Evolutionary conservation across 2,888 invertebrate genomes (phyloP).

Genomic region (Eristalis intricaria): DNA sequence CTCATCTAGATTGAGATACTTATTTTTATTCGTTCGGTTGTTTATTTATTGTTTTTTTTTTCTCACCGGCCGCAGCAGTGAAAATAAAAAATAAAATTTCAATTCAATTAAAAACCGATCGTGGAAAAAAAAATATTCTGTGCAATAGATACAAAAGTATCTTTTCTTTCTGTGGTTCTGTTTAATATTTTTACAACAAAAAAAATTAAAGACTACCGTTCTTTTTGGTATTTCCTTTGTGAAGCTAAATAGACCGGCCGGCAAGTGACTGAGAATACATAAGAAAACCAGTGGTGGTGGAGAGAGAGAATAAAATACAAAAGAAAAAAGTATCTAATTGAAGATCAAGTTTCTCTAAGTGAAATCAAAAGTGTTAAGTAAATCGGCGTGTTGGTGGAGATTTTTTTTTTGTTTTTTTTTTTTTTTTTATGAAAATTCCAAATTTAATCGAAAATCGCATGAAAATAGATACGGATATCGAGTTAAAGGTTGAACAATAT

Average conservation of each 20-base stretch:
- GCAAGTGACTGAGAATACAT: constrained; percentile 39
- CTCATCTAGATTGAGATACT: not conserved
- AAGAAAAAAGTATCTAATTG: constrained; percentile 29
- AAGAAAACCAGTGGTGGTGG: not conserved
- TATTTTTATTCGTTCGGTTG: not conserved
- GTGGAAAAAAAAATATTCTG: not conserved
- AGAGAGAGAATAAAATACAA: not conserved
- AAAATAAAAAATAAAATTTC: not conserved
- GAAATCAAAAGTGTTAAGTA: constrained; percentile 56
- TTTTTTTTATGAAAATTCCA: not conserved
- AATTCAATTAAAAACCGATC: not conserved
- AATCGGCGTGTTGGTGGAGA: not conserved
- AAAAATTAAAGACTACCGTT: not conserved
- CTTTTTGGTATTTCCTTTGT: not conserved
- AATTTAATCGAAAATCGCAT: not conserved
- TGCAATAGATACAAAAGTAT: constrained; percentile 1
- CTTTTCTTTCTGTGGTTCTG: not conserved
- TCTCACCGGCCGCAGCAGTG: not conserved
- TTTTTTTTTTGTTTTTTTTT: constrained; percentile 3
- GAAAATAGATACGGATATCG: not conserved
- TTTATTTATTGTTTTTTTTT: not conserved
- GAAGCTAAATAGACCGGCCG: constrained; percentile 50
- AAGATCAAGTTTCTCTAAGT: constrained; percentile 62
- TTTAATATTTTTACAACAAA: not conserved
- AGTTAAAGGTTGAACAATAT: constrained; percentile 13